Base-by-base conservation (phyloP, 2,888 invertebrate species). In the Malthinus seriepunctatus region DNA sequence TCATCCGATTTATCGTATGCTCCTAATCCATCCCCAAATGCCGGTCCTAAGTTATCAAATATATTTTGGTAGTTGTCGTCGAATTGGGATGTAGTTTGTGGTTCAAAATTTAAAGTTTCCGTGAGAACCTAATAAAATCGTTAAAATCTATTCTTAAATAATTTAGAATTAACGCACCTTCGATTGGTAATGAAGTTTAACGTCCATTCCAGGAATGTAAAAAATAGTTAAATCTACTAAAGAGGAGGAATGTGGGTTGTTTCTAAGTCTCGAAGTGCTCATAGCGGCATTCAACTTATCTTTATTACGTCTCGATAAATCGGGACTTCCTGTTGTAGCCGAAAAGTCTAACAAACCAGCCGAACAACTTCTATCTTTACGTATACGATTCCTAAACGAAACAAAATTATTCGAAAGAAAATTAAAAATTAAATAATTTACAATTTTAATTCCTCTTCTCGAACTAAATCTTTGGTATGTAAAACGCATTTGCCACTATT, bases 401-500 rank as follows among this genome's bases (percentile, higher is more conserved):
- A 8, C 11, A 45, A 48, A 12, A 11, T 23, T 32, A 32, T 15
- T 23, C 11, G 49, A 44, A 49, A 51, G 12, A 8, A 63, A 31
- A 31, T 10, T 52, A 35, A 55, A 8, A 10, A 23, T 32, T 15
- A 8, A 14, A 50, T 33, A n/a, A 67, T 71, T 72, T 68, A 76
- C 76, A 77, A 57, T 77, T 87, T 88, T 39, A 86, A 79, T 62
- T 88, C 90, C 56, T 89, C 89, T 51, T 88, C 88, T 68, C 63
- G 84, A 54, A 77, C 80, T 61, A 84, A 82, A 71, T 93, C 93
- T 78, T 93, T 94, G 1, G 97, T 97, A 76, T 97, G 97, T 34
- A 98, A 82, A 32, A 96, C 95, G 78, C 97, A 98, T 79, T 97
- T 95, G 7, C 97, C 97, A 70, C 95, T 95, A 78, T 96, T 97